Evolutionary conservation across 2,797 vertebrate genomes (phyloP), one percentile per base, ranked within the genome.

Genomic region (Eutrigla gurnardus): DNA sequence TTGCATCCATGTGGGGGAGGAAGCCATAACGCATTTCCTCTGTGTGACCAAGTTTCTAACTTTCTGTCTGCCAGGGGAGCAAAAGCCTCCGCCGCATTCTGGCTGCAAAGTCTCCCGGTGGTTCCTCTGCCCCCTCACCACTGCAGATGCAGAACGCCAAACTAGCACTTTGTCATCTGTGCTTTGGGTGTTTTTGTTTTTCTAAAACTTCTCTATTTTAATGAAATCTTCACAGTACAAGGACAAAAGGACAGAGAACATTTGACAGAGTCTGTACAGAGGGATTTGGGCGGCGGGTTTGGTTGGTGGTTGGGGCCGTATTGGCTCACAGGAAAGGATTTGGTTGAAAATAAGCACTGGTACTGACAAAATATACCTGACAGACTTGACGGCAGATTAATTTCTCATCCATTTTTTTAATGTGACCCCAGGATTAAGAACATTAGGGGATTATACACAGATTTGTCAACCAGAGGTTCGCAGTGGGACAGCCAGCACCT

Each of bases 351-450:
- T 86, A 91, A 89, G 78, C 73, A 68, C 80, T 55, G 77, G 84
- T 73, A 66, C 73, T 65, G 75, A 89, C 75, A 88, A 84, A 89
- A 88, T 86, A 91, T 89, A 93, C 91, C 91, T 92, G 90, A 92
- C 86, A 88, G 87, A 87, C 90, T 79, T 88, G 90, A 90, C 79
- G 88, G 89, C 90, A 92, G 91, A 94, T 93, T 93, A 93, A 92
- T 92, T 91, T 90, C 90, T 88, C 90, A 91, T 92, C 89, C 86
- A 90, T 91, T 92, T 93, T 54, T 93, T 90, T 86, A 93, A 91
- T 93, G 91, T 93, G 92, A 92, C 88, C 86, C 78, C 77, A 61
- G 91, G 92, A 94, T 94, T 94, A 94, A 75, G 88, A 91, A 90
- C 88, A 88, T 91, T 91, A 90, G 86, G 36, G 86, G 91, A 93